phyloP scores from a whole-genome alignment of 2,888 invertebrate species.

The Limenitis camilla region DNA sequence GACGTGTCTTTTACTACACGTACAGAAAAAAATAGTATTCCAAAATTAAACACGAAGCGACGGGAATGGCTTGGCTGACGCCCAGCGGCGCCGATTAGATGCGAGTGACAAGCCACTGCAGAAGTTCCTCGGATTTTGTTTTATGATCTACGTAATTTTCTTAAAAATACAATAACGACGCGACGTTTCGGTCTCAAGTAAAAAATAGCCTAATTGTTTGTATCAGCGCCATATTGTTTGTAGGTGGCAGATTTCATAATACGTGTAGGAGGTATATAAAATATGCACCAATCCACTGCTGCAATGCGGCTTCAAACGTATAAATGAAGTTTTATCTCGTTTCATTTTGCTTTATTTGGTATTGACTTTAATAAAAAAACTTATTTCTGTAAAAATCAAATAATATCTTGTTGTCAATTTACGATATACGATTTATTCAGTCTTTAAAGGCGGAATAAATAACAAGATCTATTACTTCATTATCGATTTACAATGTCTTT shows the following conservation, averaged over 20 bases:
- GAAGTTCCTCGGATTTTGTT: conserved; percentile 19
- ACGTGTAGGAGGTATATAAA: conserved; percentile 1
- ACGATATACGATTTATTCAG: too few relatives aligned
- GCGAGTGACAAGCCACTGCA: conserved; percentile 51
- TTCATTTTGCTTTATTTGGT: conserved; percentile 12
- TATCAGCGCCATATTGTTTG: not conserved
- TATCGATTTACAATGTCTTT: too few relatives aligned
- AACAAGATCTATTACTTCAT: too few relatives aligned
- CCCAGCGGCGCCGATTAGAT: conserved; percentile 54
- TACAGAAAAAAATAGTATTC: conserved; percentile 63
- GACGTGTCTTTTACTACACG: conserved; percentile 41
- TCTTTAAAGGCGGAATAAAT: too few relatives aligned
- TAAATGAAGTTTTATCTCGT: conserved; percentile 17
- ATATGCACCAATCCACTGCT: conserved; percentile 8
- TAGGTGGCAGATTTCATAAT: not conserved
- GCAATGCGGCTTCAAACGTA: conserved; percentile 20
- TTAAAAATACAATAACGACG: not conserved
- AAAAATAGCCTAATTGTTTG: not conserved
- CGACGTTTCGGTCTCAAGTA: not conserved
- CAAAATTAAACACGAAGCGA: conserved; percentile 67
- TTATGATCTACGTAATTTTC: not conserved
- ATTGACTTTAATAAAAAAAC: not conserved
- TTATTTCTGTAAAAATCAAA: too few relatives aligned
- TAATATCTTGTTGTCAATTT: too few relatives aligned
- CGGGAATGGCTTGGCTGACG: conserved; percentile 65